phyloP scores from a whole-genome alignment of 2,113 vertebrate genomes.

The Platichthys flesus region DNA sequence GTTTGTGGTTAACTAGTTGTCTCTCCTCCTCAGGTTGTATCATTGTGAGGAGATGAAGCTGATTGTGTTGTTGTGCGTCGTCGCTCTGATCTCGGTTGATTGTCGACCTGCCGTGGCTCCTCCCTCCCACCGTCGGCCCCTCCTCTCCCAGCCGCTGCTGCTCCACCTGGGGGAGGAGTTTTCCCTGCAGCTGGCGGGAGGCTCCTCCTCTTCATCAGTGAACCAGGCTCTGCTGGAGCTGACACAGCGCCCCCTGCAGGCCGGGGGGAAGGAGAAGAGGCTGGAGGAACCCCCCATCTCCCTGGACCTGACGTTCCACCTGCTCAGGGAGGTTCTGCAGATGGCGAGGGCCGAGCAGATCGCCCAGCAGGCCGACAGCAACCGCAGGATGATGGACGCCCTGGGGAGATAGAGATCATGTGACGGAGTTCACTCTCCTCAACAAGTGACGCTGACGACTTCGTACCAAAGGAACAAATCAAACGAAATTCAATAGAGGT shows the following conservation, averaged over 20 bases:
- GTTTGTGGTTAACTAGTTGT: not conserved
- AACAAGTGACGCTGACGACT: too few relatives aligned
- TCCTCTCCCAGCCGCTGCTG: constrained; percentile 78
- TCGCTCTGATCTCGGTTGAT: constrained; percentile 75
- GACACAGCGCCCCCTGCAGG: constrained; percentile 66
- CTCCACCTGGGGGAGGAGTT: constrained; percentile 88
- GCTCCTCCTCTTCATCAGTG: constrained; percentile 65
- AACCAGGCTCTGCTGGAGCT: constrained; percentile 79
- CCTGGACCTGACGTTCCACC: constrained; percentile 94
- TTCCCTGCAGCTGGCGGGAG: constrained; percentile 84
- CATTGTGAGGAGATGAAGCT: constrained; percentile 85
- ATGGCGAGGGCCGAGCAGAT: constrained; percentile 90
- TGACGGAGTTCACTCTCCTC: too few relatives aligned
- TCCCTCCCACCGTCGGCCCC: not conserved
- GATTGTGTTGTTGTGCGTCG: constrained; percentile 82
- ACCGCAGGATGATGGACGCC: constrained; percentile 92
- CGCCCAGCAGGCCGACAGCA: constrained; percentile 90
- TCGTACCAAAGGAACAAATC: too few relatives aligned
- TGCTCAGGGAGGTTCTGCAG: constrained; percentile 91
- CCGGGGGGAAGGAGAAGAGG: constrained; percentile 74
- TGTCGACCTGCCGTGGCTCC: not conserved
- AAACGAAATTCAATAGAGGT: too few relatives aligned
- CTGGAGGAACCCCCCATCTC: constrained; percentile 89
- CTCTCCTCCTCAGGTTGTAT: constrained; percentile 9
- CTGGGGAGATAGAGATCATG: constrained; percentile 84